Evolutionary conservation across 2,113 vertebrate genomes (phyloP).

Genomic region (Polypterus senegalus): DNA sequence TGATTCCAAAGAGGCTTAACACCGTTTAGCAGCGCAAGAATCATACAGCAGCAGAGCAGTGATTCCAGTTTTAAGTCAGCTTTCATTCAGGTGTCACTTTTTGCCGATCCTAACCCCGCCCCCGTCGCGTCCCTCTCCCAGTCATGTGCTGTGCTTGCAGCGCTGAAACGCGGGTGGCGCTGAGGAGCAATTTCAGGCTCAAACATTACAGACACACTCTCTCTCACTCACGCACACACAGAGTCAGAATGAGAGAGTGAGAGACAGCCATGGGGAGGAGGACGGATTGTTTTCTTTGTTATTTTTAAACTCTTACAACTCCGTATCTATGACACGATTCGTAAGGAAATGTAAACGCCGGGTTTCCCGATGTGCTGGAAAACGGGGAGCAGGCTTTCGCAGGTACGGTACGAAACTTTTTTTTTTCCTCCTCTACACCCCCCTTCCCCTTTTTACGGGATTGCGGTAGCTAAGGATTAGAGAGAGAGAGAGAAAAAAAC

Average conservation of each 20-base stretch:
- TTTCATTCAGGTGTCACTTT: too few species aligned
- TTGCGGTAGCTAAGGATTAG: constrained; percentile 35
- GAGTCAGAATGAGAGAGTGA: constrained; percentile 38
- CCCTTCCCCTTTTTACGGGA: constrained; percentile 24
- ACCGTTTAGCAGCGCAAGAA: too few species aligned
- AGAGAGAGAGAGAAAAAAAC: too few species aligned
- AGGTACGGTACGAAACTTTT: constrained; percentile 53
- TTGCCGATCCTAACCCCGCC: too few species aligned
- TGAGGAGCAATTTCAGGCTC: constrained; percentile 35
- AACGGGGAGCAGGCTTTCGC: constrained; percentile 38
- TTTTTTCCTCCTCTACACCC: constrained; percentile 23
- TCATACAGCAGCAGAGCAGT: too few species aligned
- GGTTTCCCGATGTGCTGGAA: constrained; percentile 36
- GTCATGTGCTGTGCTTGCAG: too few species aligned
- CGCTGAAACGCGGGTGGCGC: constrained; percentile 46
- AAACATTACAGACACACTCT: too few species aligned
- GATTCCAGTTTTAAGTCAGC: too few species aligned
- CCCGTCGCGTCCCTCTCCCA: too few species aligned
- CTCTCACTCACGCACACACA: constrained; percentile 17
- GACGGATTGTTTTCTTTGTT: constrained; percentile 55
- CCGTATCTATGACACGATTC: constrained; percentile 38
- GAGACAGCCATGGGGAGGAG: constrained; percentile 51
- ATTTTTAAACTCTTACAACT: constrained; percentile 49
- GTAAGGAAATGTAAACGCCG: constrained; percentile 27
- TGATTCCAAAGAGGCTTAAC: too few species aligned